A percentile compares a stretch with the other conserved stretches of the same genome.
Evolutionary conservation across 2,888 invertebrate species (phyloP).

Genomic region (Pammene fasciana): DNA sequence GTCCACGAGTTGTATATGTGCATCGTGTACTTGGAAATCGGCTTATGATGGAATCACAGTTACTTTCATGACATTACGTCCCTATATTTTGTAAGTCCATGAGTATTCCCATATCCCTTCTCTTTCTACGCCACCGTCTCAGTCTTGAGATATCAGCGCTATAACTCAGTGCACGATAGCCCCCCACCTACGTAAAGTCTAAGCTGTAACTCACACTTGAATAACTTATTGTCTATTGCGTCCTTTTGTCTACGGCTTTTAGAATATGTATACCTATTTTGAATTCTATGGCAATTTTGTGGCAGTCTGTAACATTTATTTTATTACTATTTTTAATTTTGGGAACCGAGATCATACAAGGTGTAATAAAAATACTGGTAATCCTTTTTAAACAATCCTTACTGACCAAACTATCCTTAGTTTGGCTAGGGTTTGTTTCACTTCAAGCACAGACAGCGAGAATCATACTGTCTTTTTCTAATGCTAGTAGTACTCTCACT

Average conservation of each 20-base stretch:
- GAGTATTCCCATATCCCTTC: neutral
- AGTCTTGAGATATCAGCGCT: constrained; percentile 26
- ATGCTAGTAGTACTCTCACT: too few species aligned
- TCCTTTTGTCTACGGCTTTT: constrained; percentile 29
- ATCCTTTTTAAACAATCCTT: too few species aligned
- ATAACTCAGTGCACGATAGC: constrained; percentile 56
- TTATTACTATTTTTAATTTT: neutral
- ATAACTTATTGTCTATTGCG: constrained; percentile 72
- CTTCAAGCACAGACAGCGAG: too few species aligned
- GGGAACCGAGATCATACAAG: neutral
- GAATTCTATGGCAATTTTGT: constrained; percentile 41
- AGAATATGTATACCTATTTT: constrained; percentile 45
- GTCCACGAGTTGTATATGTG: too few species aligned
- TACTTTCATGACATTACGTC: too few species aligned
- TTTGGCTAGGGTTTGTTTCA: too few species aligned
- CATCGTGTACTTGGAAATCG: too few species aligned
- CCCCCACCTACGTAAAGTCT: constrained; percentile 71
- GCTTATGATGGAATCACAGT: too few species aligned
- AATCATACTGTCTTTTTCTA: too few species aligned
- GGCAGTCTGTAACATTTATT: neutral
- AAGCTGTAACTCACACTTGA: constrained; percentile 75
- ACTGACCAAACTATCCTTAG: too few species aligned
- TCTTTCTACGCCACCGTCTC: constrained; percentile 28
- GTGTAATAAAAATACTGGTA: too few species aligned
- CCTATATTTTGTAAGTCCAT: too few species aligned